Conservation (phyloP, 1,140 invertebrate genomes). For the Antheraea mylitta region DNA sequence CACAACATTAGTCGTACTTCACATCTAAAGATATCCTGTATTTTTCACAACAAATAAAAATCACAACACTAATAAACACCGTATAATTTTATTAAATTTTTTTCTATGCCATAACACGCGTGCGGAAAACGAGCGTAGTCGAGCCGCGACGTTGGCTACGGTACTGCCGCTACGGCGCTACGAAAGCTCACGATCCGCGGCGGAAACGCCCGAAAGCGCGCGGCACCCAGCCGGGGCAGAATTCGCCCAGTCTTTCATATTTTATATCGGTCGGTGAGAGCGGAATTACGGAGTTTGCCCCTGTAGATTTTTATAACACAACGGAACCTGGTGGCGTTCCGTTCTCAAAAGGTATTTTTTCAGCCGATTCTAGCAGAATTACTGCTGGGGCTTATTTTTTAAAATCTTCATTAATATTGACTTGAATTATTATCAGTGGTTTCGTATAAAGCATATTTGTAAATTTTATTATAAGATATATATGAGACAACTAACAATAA, state of each 20-base stretch:
- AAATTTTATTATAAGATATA: too few species aligned
- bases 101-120: slow-evolving; percentile 22
- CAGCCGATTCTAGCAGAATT: slow-evolving; percentile 24
- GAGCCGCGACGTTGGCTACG: slow-evolving; percentile 39
- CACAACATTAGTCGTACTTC: slow-evolving; percentile 42
- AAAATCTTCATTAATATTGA: too few species aligned
- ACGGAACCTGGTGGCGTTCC: slow-evolving; percentile 56
- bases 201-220: slow-evolving; percentile 47
- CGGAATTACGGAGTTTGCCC: slow-evolving; percentile 73
- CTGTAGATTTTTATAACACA: slow-evolving; percentile 69
- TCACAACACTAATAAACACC: slow-evolving; percentile 43
- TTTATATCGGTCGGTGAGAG: slow-evolving; percentile 69
- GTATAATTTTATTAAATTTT: slow-evolving; percentile 15
- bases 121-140: slow-evolving; percentile 30
- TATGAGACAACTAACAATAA: too few species aligned
- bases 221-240: slow-evolving; percentile 40
- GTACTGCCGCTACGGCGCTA: slow-evolving; percentile 69
- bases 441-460: too few species aligned
- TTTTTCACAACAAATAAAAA: slow-evolving; percentile 25
- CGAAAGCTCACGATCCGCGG: slow-evolving; percentile 44
- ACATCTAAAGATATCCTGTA: not conserved
- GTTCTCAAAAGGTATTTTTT: slow-evolving; percentile 62
- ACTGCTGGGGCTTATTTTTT: too few species aligned
- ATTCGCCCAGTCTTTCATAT: slow-evolving; percentile 73
- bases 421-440: too few species aligned